These are phyloP conservation scores for Clarias pachynema DNA, from an alignment of 2,797 vertebrate genomes.

Conservation along the genomic window DNA sequence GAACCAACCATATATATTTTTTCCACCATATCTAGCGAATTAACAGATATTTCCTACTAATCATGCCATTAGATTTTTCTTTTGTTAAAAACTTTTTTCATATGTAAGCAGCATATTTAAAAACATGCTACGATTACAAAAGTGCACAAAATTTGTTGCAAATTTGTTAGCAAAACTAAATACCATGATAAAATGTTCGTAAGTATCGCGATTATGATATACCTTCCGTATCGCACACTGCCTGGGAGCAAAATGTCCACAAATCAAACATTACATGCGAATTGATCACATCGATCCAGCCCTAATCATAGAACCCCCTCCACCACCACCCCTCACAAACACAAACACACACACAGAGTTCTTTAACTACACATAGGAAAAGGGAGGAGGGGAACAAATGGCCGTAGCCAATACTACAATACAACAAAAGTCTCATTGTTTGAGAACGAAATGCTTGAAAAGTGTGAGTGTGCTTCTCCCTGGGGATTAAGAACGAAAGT, in stretches of 20 bases:
- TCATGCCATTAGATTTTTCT: background rate
- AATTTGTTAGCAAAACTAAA: background rate
- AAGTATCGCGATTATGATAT: background rate
- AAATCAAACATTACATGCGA: background rate
- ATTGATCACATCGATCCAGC: background rate
- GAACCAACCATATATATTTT: too few relatives aligned
- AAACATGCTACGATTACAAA: background rate
- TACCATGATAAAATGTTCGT: background rate
- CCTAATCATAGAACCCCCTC: background rate
- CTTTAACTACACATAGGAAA: background rate
- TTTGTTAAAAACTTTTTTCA: background rate
- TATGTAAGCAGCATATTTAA: background rate
- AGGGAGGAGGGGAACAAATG: slow-evolving; percentile 22
- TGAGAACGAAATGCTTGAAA: background rate
- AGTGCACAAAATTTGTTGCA: background rate
- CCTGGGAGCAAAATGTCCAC: background rate
- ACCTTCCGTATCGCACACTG: background rate
- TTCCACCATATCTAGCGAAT: too few relatives aligned
- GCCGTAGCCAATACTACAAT: slow-evolving; percentile 41
- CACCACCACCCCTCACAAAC: background rate
- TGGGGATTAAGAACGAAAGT: slow-evolving; percentile 7
- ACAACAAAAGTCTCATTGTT: slow-evolving; percentile 51
- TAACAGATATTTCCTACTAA: background rate
- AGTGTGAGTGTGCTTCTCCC: background rate
- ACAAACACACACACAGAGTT: slow-evolving; percentile 16